Conservation (phyloP, 2,113 vertebrate species). For the Ceyx margarethae region DNA sequence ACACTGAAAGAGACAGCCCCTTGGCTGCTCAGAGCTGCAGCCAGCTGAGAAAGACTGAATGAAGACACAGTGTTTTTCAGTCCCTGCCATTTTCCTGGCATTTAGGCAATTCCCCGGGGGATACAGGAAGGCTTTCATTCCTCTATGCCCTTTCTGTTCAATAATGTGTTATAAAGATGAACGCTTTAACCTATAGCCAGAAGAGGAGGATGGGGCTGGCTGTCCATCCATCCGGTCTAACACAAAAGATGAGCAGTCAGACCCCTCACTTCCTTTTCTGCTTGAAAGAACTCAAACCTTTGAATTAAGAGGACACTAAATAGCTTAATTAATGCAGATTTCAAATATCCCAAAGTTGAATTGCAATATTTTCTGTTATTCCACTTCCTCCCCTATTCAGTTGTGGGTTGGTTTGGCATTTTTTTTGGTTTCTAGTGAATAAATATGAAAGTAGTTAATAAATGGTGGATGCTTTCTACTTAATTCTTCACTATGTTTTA, state of each 20-base stretch:
- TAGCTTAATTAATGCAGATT: background rate
- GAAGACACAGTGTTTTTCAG: background rate
- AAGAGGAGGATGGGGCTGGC: conserved; percentile 19
- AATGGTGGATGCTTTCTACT: conserved; percentile 31
- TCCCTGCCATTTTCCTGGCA: background rate
- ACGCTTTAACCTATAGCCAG: conserved; percentile 16
- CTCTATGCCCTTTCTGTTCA: conserved; percentile 12
- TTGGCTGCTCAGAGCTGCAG: background rate
- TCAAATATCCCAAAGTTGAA: background rate
- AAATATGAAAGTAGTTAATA: conserved; percentile 41
- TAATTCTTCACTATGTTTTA: conserved; percentile 22
- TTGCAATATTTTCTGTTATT: background rate
- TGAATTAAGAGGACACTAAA: background rate
- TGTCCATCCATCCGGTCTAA: background rate
- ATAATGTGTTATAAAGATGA: background rate
- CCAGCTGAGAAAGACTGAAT: background rate
- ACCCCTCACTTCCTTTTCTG: background rate
- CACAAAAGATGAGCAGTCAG: background rate
- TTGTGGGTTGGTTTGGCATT: background rate
- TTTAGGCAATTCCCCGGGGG: background rate
- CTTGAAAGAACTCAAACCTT: conserved; percentile 7
- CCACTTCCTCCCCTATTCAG: background rate
- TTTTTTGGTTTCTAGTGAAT: conserved; percentile 7
- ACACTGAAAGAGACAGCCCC: accelerated
- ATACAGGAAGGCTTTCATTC: conserved; percentile 47